Evolutionary conservation across 2,797 vertebrate genomes (phyloP).

Genomic region (Emys orbicularis): DNA sequence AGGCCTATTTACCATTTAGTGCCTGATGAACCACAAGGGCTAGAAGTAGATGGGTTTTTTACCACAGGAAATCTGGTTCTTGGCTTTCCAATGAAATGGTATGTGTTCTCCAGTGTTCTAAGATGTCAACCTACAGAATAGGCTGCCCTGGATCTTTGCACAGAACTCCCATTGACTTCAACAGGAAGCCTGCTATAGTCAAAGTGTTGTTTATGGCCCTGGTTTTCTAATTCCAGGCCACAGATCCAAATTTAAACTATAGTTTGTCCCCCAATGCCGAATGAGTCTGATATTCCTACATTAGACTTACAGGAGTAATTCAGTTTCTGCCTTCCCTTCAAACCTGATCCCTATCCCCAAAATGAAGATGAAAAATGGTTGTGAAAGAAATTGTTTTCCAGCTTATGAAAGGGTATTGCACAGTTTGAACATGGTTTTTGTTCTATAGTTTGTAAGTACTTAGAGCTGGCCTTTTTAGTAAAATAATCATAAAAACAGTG

Average conservation of each 20-base stretch:
- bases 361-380: background rate
- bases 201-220: background rate
- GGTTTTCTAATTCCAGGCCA: background rate
- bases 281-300: background rate
- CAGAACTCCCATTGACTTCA: background rate
- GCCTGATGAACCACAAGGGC: background rate
- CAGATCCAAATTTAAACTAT: background rate
- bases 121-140: background rate
- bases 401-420: background rate
- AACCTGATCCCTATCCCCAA: background rate
- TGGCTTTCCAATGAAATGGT: background rate
- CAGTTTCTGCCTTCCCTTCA: background rate
- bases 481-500: background rate
- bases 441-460: background rate
- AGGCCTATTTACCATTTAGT: rapidly evolving
- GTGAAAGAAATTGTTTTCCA: background rate
- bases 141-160: background rate
- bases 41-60: background rate
- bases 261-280: background rate
- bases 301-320: background rate
- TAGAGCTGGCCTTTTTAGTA: background rate
- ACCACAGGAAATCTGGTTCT: background rate
- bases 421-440: background rate
- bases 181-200: background rate
- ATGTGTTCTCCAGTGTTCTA: background rate